Conservation (phyloP, 2,888 invertebrate genomes). For the Biston stratarius region DNA sequence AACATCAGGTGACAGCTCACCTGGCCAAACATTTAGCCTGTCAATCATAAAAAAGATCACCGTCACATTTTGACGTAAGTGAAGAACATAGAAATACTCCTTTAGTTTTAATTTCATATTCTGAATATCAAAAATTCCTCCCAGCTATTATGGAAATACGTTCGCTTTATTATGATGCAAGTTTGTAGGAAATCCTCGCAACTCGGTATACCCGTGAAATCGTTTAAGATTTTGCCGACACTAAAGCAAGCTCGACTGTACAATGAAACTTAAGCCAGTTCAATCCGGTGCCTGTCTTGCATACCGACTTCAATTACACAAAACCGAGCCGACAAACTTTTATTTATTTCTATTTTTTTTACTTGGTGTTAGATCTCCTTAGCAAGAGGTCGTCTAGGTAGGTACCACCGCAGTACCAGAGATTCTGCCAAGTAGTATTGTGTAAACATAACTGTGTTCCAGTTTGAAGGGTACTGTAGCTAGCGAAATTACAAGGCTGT, state of each 20-base stretch:
- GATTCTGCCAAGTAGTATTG: too few relatives aligned
- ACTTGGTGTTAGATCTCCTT: too few relatives aligned
- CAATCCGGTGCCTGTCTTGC: conserved; percentile 59
- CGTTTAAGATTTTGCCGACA: conserved; percentile 62
- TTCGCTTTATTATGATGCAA: conserved; percentile 57
- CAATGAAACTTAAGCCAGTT: conserved; percentile 65
- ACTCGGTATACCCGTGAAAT: conserved; percentile 57
- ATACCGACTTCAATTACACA: conserved; percentile 56
- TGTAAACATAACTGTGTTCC: too few relatives aligned
- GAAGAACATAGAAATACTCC: background rate
- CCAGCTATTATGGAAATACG: conserved; percentile 26
- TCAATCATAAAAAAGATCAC: background rate
- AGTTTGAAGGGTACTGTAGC: too few relatives aligned
- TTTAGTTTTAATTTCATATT: conserved; percentile 20
- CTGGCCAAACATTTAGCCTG: too few relatives aligned
- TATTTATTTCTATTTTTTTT: background rate
- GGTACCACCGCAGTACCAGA: too few relatives aligned
- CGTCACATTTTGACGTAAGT: background rate
- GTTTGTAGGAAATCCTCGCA: conserved; percentile 43
- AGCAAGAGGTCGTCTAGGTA: too few relatives aligned
- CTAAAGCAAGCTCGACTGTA: conserved; percentile 63
- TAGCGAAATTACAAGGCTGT: too few relatives aligned
- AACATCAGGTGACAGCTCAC: too few relatives aligned
- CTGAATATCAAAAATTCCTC: conserved; percentile 25
- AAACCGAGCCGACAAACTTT: conserved; percentile 2